Conservation (phyloP, 2,113 vertebrate species). For the Myrmophylax atrothorax region DNA sequence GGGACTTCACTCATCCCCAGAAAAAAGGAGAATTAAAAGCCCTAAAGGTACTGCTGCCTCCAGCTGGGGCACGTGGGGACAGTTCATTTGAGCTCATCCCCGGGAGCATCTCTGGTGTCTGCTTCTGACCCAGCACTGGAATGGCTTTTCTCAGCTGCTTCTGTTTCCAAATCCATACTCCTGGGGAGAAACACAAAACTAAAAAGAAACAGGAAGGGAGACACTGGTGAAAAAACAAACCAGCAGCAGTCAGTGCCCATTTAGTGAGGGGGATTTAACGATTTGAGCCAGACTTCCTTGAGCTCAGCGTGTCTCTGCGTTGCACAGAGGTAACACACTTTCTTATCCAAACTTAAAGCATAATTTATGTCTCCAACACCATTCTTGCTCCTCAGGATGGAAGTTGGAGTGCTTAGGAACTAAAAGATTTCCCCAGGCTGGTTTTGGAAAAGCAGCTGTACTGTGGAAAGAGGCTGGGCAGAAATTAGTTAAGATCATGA, state of each 20-base stretch:
- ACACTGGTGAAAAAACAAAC: background rate
- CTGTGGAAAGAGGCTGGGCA: background rate
- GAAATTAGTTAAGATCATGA: background rate
- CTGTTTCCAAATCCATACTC: conserved; percentile 69
- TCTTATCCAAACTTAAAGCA: background rate
- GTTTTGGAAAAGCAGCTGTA: background rate
- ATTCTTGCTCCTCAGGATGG: background rate
- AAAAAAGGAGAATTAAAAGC: background rate
- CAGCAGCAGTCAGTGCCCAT: background rate
- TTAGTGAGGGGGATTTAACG: background rate
- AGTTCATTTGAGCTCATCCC: conserved; percentile 34
- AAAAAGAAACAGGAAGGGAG: background rate
- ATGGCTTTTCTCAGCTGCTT: conserved; percentile 65
- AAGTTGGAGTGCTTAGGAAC: background rate
- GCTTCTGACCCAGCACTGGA: conserved; percentile 73
- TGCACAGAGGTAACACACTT: background rate
- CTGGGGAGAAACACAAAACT: background rate
- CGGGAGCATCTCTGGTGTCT: conserved; percentile 65
- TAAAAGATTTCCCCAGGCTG: background rate
- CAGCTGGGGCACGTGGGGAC: conserved; percentile 58
- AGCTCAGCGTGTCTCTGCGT: rapidly evolving
- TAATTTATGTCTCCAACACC: background rate
- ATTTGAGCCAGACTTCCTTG: background rate
- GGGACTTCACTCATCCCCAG: background rate
- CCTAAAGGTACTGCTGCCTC: conserved; percentile 34